phyloP scores from a whole-genome alignment of 2,888 invertebrate species.

The Amblyteles armatorius region DNA sequence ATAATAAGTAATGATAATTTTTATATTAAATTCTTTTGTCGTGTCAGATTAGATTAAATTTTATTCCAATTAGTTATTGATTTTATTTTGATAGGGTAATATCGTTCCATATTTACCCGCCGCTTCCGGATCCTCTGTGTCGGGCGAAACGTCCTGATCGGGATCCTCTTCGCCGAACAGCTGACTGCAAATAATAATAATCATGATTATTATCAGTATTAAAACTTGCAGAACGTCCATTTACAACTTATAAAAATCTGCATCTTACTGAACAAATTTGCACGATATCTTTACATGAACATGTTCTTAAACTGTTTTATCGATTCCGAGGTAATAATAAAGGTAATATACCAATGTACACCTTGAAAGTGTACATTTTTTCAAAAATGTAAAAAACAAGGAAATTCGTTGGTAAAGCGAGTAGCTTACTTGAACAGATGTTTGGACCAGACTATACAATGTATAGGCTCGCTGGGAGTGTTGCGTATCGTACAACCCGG shows the following conservation, averaged over 20 bases:
- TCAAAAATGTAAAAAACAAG: slow-evolving; percentile 17
- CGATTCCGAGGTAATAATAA: no score
- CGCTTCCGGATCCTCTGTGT: slow-evolving; percentile 97
- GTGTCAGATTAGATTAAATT: no score
- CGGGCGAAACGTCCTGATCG: slow-evolving; percentile 99
- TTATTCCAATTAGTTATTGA: not conserved
- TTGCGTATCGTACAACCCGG: slow-evolving; percentile 99
- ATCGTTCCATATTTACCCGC: slow-evolving; percentile 84
- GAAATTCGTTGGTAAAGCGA: not conserved
- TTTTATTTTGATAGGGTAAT: not conserved
- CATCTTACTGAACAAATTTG: no score
- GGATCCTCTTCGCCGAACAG: slow-evolving; percentile 98
- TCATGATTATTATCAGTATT: slow-evolving; percentile 26
- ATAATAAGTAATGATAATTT: no score
- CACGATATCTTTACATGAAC: no score
- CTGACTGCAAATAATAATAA: slow-evolving; percentile 88
- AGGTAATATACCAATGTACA: no score
- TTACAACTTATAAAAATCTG: no score
- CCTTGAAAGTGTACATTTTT: slow-evolving; percentile 3
- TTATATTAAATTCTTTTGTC: not conserved
- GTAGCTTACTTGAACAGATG: slow-evolving; percentile 96
- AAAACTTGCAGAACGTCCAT: not conserved
- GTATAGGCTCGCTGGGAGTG: slow-evolving; percentile 99
- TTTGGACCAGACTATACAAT: slow-evolving; percentile 99
- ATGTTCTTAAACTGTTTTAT: no score